Evolutionary conservation across 2,888 invertebrate genomes (phyloP).

Genomic region (Himalopsyche anomala): DNA sequence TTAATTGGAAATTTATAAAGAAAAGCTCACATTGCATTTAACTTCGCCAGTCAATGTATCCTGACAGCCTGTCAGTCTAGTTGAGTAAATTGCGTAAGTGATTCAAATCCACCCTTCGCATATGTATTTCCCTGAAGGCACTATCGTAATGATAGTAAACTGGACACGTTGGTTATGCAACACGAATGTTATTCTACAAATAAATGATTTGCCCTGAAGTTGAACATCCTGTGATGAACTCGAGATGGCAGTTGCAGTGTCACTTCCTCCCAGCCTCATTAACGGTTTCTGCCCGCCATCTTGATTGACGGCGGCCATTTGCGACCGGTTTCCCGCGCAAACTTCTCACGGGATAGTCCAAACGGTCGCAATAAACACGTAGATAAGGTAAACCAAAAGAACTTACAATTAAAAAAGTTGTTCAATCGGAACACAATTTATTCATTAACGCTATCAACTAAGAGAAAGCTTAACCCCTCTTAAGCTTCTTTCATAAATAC

Average conservation of each 20-base stretch:
- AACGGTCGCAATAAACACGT: background rate
- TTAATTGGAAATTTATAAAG: no score
- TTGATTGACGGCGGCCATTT: conserved; percentile 30
- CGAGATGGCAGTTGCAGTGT: conserved; percentile 30
- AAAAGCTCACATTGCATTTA: no score
- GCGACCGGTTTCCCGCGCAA: conserved; percentile 34
- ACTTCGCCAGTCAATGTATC: background rate
- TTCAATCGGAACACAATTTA: no score
- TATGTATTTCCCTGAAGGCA: background rate
- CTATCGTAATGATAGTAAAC: conserved; percentile 21
- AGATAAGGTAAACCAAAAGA: no score
- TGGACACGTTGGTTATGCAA: background rate
- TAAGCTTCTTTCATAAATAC: no score
- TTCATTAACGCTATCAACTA: no score
- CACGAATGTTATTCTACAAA: background rate
- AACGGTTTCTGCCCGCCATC: conserved; percentile 29
- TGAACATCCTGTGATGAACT: conserved; percentile 34
- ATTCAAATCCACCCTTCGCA: conserved; percentile 12
- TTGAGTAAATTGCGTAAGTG: background rate
- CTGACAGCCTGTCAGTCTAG: background rate
- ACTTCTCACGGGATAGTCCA: background rate
- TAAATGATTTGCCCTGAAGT: conserved; percentile 15
- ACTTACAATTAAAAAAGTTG: no score
- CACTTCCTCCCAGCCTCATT: conserved; percentile 30
- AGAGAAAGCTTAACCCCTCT: no score